Base-by-base conservation (phyloP, 2,797 vertebrate species). In the Sus cebifrons region DNA sequence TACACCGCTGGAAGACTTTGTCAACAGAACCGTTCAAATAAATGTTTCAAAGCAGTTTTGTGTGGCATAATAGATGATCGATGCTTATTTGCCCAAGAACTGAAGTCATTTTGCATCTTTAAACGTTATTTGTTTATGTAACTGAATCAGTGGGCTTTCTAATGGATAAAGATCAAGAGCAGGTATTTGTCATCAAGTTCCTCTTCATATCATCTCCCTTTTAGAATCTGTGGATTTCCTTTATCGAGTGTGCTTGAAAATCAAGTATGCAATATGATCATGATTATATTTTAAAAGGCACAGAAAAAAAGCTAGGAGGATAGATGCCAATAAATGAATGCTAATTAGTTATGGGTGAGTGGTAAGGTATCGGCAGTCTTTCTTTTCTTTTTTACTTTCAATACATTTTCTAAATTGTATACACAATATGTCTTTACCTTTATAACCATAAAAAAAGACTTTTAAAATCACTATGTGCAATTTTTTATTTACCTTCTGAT, bases 71-170 rank as follows among this genome's bases (percentile, higher is more conserved):
- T 6, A 82, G 74, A 62, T 5, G 44, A 82, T 71, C 79, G 0
- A n/a, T 62, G 81, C 40, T 86, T 36, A 52, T 29, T 29, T 64
- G 62, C 25, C 65, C 17, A 9, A n/a, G 60, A 88, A 64, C 71
- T 29, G 73, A 74, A 86, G 65, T 58, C 16, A 87, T 54, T 87
- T 77, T 78, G 62, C 56, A 62, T 78, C 79, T 89, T 92, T 92
- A 65, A 68, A 91, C 87, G 58, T 79, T 74, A 29, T 56, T 29
- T 78, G 21, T 54, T 92, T 90, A 64, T 78, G 70, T 83, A 94
- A 92, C 16, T 8, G 25, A 74, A 73, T 87, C 52, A 21, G 10
- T 65, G 81, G 40, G 32, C 89, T 95, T 86, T 71, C 91, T 82
- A 70, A 84, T 25, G 67, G 64, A 68, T 58, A 70, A 74, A 86